These are phyloP conservation scores for Drosophila gaucha DNA, from an alignment of 2,888 invertebrate species.

Conservation along the genomic window DNA sequence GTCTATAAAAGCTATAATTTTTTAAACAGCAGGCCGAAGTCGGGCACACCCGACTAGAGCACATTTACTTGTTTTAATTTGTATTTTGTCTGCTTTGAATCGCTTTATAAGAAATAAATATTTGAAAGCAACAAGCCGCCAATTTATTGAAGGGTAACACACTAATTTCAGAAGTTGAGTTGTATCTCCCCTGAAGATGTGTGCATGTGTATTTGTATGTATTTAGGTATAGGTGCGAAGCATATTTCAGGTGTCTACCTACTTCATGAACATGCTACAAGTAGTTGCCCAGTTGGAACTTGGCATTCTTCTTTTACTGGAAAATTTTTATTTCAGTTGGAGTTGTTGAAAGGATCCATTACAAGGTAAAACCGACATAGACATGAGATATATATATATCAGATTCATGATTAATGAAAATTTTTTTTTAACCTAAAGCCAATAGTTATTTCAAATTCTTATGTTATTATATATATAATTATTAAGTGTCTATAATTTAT, in stretches of 20 bases:
- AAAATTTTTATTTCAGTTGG: background rate
- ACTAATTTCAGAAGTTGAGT: conserved; percentile 83
- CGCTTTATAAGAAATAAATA: conserved; percentile 75
- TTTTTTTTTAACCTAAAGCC: too few species aligned
- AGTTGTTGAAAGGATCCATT: background rate
- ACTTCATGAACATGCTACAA: conserved; percentile 28
- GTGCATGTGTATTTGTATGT: conserved; percentile 6
- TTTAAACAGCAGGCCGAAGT: too few species aligned
- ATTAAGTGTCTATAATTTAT: too few species aligned
- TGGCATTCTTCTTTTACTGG: background rate
- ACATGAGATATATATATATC: too few species aligned
- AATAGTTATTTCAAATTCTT: too few species aligned
- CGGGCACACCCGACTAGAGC: background rate
- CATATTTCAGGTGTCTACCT: conserved; percentile 58
- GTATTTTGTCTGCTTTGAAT: conserved; percentile 62
- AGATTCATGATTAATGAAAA: too few species aligned
- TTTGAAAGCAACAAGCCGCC: conserved; percentile 82
- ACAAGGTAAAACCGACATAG: too few species aligned
- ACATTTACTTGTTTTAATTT: conserved; percentile 32
- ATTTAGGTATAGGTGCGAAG: background rate
- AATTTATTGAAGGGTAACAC: conserved; percentile 83
- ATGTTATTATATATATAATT: too few species aligned
- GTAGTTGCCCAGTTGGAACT: conserved; percentile 59
- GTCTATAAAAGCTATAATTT: too few species aligned
- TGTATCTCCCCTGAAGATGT: conserved; percentile 77